Evolutionary conservation across 2,113 vertebrate genomes (phyloP), one percentile per base, ranked within the genome.

Genomic region (Maccullochella peelii): DNA sequence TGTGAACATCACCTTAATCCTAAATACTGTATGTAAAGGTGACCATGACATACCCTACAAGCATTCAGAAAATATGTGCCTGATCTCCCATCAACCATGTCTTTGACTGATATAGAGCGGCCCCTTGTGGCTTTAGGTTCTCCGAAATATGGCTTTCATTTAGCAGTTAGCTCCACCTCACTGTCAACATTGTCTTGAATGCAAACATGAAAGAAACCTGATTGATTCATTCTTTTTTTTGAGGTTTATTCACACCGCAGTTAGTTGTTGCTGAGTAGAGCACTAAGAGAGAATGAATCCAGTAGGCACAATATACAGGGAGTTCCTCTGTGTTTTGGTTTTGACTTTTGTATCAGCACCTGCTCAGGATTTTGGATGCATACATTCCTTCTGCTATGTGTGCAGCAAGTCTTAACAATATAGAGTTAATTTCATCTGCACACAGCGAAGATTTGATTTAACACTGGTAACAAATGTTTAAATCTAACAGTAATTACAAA

Each of bases 321-420:
- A 14, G 33, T 73, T 54, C 16, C 1, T 47, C 42, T 65, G 23
- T 66, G 58, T 18, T 80, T 71, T 79, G 42, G 52, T 58, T 65
- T 40, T 5, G 25, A 7, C 33, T 47, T 77, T 74, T 79, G 36
- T 75, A 25, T 71, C 72, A 65, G 25, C 49, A 59, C 42, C 65
- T 76, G 59, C 33, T 71, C 14, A 52, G 52, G 50, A 49, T 61
- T 66, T 21, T 11, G 0, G 21, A 36, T 9, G 21, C 40, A 44
- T 15, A 0, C 63, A 8, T 16, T 16, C 12, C n/a, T 36, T n/a
- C 30, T 15, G 33, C 50, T 38, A n/a, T 50, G 12, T 33, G 36
- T 52, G 52, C 42, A 14, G 7, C 50, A 16, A 44, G 18, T 30
- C 11, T 38, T 12, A 20, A 27, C 2, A 0, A 11, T 0, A 49